Evolutionary conservation across 2,888 invertebrate genomes (phyloP).

Genomic region (Eristalis pertinax): DNA sequence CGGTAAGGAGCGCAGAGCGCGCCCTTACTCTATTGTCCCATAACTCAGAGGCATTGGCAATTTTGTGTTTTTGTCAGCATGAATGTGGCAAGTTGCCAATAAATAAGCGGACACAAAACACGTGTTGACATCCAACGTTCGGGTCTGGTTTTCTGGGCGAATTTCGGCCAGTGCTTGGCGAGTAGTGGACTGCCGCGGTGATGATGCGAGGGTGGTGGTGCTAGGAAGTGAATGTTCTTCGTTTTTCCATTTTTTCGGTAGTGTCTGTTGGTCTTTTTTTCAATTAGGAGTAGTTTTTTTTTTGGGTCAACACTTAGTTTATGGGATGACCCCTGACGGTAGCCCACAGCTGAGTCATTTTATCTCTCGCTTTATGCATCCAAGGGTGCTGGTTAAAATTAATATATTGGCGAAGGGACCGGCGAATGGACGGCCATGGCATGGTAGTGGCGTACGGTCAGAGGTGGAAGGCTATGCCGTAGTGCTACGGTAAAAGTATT

Average conservation of each 20-base stretch:
- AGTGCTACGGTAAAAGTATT: background rate
- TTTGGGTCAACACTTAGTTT: constrained; percentile 57
- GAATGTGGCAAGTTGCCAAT: constrained; percentile 64
- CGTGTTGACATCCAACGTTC: constrained; percentile 66
- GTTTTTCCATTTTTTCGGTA: background rate
- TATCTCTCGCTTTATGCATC: constrained; percentile 28
- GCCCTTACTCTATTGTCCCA: constrained; percentile 35
- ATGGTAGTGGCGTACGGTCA: constrained; percentile 45
- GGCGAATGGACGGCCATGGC: background rate
- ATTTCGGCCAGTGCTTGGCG: background rate
- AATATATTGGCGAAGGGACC: constrained; percentile 17
- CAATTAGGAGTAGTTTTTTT: constrained; percentile 33
- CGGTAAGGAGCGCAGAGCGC: constrained; percentile 31
- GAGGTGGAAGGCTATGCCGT: background rate
- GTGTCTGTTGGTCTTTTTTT: constrained; percentile 23
- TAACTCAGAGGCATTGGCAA: constrained; percentile 61
- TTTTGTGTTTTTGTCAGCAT: constrained; percentile 70
- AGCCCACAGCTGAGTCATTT: constrained; percentile 36
- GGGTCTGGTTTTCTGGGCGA: constrained; percentile 9
- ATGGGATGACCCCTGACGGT: constrained; percentile 56
- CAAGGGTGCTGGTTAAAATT: constrained; percentile 54
- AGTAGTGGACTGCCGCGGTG: background rate
- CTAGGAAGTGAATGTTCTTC: background rate
- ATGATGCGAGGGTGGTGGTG: background rate
- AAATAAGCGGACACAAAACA: constrained; percentile 68